These are phyloP conservation scores for Junco hyemalis DNA, from an alignment of 2,113 vertebrate species.

Conservation along the genomic window DNA sequence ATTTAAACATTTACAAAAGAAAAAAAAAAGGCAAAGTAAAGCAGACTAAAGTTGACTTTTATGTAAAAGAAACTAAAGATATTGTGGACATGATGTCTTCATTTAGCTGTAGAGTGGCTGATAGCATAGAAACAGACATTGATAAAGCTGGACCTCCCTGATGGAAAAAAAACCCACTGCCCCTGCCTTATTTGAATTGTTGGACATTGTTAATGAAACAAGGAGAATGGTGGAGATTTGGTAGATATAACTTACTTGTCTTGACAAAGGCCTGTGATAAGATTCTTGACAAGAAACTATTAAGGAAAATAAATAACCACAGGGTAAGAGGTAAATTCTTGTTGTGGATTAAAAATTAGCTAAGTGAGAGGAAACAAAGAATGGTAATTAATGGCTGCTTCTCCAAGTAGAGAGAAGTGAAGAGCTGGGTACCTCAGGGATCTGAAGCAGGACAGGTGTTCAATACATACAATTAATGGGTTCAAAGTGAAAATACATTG, in stretches of 20 bases:
- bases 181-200: background rate
- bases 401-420: conserved; percentile 22
- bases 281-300: conserved; percentile 33
- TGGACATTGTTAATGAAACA: background rate
- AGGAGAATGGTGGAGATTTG: background rate
- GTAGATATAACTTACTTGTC: background rate
- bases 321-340: conserved; percentile 53
- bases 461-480: conserved; percentile 57
- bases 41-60: background rate
- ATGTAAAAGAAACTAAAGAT: background rate
- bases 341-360: conserved; percentile 61
- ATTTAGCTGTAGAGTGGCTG: background rate
- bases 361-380: conserved; percentile 61
- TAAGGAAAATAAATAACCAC: conserved; percentile 54
- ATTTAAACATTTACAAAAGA: background rate
- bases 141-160: background rate
- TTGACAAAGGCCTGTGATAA: conserved; percentile 41
- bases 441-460: conserved; percentile 31
- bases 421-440: conserved; percentile 43
- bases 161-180: background rate
- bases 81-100: background rate
- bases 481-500: conserved; percentile 1
- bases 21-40: background rate
- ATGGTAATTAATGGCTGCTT: conserved; percentile 41
- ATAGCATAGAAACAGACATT: background rate